A percentile compares a stretch with the other conserved stretches of the same genome.
Conservation (phyloP, 2,888 invertebrate genomes). For the Sesia apiformis region DNA sequence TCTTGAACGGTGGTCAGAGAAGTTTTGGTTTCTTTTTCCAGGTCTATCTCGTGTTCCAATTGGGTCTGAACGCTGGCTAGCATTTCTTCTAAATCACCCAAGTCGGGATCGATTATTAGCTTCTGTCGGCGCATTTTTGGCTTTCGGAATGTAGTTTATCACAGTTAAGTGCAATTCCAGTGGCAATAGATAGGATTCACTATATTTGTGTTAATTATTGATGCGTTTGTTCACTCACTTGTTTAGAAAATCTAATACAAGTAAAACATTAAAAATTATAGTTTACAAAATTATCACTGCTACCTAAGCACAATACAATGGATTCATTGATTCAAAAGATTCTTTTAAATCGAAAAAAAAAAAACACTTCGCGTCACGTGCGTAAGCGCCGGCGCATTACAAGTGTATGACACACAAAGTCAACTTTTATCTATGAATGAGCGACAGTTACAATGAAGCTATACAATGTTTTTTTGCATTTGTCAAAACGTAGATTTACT, state of each 20-base stretch:
- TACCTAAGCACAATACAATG: no score
- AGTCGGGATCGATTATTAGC: slow-evolving; percentile 53
- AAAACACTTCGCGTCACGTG: slow-evolving; percentile 13
- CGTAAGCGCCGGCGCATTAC: slow-evolving; percentile 24
- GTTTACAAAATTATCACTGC: no score
- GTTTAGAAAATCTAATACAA: neutral
- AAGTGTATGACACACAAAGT: slow-evolving; percentile 22
- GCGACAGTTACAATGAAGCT: no score
- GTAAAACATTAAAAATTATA: neutral
- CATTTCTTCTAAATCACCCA: slow-evolving; percentile 68
- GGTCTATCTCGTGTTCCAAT: slow-evolving; percentile 59
- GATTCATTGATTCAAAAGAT: no score
- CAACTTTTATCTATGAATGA: no score
- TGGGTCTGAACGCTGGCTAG: slow-evolving; percentile 63
- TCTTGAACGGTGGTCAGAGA: slow-evolving; percentile 49
- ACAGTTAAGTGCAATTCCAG: slow-evolving; percentile 5
- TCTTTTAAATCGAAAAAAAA: neutral
- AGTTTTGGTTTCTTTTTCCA: slow-evolving; percentile 53
- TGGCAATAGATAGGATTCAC: slow-evolving; percentile 1
- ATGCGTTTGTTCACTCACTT: slow-evolving; percentile 11
- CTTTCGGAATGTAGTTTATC: slow-evolving; percentile 8
- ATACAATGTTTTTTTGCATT: no score
- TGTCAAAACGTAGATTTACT: no score
- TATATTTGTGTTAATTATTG: slow-evolving; percentile 3
- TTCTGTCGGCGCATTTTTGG: slow-evolving; percentile 48